Evolutionary conservation across 1,140 invertebrate species (phyloP), one percentile per base, ranked within the genome.

Genomic region (Eulimnadia texana): DNA sequence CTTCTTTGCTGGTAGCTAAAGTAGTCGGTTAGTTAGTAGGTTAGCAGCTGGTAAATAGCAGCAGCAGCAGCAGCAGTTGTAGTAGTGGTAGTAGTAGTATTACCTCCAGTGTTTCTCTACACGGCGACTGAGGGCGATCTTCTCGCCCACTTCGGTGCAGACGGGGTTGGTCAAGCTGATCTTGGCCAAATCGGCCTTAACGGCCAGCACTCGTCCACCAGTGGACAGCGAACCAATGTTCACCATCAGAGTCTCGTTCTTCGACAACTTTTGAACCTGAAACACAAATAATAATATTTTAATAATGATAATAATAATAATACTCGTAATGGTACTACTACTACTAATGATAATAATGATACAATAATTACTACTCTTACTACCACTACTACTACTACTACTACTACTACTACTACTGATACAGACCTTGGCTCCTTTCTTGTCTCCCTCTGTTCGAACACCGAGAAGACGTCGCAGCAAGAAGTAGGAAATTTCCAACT

Each of bases 91-190:
- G 29, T 42, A 42, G 13, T 20, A 33, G 64, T 62, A 65, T 77
- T 74, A 89, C 86, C 96, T 86, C 96, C 97, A 99, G 81, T 99
- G 95, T 72, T 98, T 98, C 67, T 99, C 97, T 50, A 99, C 92
- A 76, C 95, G 82, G 71, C 97, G 82, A 72, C 93, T 97, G 2
- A 99, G 79, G 10, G 97, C 96, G 69, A 99, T 98, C 73, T 99
- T 99, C 72, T 99, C 96, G 60, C 91, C 92, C 64, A 97, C 84
- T 76, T 98, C 96, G 25, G 96, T 99, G 72, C 97, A 99, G 0
- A 99, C 97, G 2, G 97, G 97, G 75, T 88, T 94, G 16, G 92
- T 97, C 24, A 99, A 79, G 49, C 88, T 85, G 63, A 99, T 97
- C 74, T 99, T 99, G 2, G 95, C 95, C 72, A 98, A 85, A 84